Evolutionary conservation across 2,113 vertebrate genomes (phyloP).

Genomic region (Myrmecobius fasciatus): DNA sequence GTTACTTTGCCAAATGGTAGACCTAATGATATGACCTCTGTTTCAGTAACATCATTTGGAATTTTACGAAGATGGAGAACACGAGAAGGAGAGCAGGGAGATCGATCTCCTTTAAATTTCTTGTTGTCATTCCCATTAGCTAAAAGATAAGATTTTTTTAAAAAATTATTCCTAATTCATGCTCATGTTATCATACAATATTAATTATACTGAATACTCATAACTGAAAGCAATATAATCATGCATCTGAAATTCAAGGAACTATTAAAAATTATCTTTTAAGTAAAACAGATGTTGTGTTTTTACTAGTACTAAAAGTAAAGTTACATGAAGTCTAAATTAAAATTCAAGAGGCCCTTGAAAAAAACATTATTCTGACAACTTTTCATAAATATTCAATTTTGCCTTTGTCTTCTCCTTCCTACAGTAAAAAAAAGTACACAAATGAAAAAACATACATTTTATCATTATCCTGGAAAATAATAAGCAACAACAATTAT

Average conservation of each 20-base stretch:
- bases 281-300: neutral
- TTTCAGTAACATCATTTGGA: conserved; percentile 86
- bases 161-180: conserved; percentile 62
- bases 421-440: neutral
- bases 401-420: neutral
- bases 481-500: neutral
- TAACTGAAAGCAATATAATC: neutral
- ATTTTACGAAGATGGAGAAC: conserved; percentile 90
- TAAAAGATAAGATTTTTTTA: conserved; percentile 79
- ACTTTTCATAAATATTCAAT: neutral
- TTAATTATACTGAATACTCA: conserved; percentile 39
- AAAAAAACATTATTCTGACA: neutral
- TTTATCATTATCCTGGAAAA: neutral
- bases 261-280: neutral
- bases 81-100: conserved; percentile 84
- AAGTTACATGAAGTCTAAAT: neutral
- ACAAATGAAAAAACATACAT: neutral
- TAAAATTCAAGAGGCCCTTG: neutral
- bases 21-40: conserved; percentile 89
- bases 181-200: conserved; percentile 6
- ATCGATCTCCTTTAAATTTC: conserved; percentile 83
- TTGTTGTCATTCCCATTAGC: conserved; percentile 86
- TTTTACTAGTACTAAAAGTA: neutral
- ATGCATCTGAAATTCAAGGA: conserved; percentile 46
- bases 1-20: conserved; percentile 92